Base-by-base conservation (phyloP, 1,140 invertebrate species). In the Drosophila nannoptera region DNA sequence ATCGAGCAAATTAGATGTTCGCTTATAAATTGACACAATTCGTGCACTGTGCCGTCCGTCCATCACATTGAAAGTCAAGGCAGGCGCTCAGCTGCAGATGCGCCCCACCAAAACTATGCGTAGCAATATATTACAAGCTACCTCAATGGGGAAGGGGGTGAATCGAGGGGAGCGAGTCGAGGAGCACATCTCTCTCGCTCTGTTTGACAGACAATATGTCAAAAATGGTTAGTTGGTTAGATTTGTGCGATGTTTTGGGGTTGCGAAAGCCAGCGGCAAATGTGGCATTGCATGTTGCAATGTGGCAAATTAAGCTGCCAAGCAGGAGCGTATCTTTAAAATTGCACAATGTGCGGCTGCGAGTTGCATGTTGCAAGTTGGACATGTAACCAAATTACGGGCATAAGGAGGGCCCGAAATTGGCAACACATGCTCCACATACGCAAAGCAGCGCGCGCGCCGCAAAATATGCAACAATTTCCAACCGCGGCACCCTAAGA, bases 401-500 rank as follows among this genome's bases (percentile, higher is more conserved):
- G 48, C 14, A 46, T 38, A 54, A 35, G 12, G 14, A 12, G 48
- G 9, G 8, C 29, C 12, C 54, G 5, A 53, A 42, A 62, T 7
- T 33, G 65, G 56, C 77, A 75, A 73, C 77, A 80, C 69, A 76
- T 80, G 77, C 70, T 60, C 52, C 69, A 64, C 77, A 68, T 60
- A 29, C 49, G 55, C 40, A 14, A 52, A 7, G 32, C 50, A 32
- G 16, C 32, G 48, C 43, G 35, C n/a, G 45, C 43, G 55, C 55
- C 48, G 16, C 49, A 69, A 76, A 80, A 80, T 80, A 80, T 80
- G 69, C 77, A 81, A 81, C 77, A 81, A 81, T 81, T 81, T 80
- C 61, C 31, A 29, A 53, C 52, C 56, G 46, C 31, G 35, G 31
- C 54, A 49, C n/a, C 52, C 22, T 22, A 22, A 12, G 6, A 8